A percentile compares a stretch with the other conserved stretches of the same genome.
Evolutionary conservation across 92 coral and sea anemone genomes (phyloP).

Genomic region (Phenganax stokvisi): DNA sequence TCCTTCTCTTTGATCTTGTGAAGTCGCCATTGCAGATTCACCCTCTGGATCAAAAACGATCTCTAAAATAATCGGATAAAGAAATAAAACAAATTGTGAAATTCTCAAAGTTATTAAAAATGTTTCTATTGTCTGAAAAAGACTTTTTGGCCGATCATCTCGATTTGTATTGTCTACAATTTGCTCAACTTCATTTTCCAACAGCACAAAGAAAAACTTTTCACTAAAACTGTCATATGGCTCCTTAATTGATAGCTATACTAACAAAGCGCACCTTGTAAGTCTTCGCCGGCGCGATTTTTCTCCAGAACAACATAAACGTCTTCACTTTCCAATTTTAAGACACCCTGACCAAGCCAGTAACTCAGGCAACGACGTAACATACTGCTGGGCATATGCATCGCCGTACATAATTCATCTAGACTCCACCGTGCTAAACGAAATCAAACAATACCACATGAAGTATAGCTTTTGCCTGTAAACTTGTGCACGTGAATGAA

Average conservation of each 20-base stretch:
- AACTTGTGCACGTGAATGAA: too few relatives aligned
- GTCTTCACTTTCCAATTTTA: constrained; percentile 77
- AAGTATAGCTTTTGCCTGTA: not conserved
- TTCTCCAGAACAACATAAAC: constrained; percentile 77
- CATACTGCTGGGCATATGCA: constrained; percentile 85
- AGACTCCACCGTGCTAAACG: constrained; percentile 76
- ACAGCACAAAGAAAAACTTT: too few relatives aligned
- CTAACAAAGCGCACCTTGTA: constrained; percentile 46
- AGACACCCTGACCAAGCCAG: constrained; percentile 97
- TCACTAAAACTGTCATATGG: not conserved
- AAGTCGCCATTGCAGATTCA: constrained; percentile 95
- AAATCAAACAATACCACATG: not conserved
- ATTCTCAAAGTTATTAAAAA: not conserved
- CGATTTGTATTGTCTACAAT: too few relatives aligned
- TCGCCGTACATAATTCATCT: constrained; percentile 78
- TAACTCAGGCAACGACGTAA: constrained; percentile 81
- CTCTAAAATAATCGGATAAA: constrained; percentile 39
- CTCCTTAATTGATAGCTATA: not conserved
- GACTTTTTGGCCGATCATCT: too few relatives aligned
- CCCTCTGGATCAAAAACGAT: constrained; percentile 88
- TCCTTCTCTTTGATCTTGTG: constrained; percentile 92
- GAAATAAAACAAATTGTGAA: not conserved
- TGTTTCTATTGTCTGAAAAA: too few relatives aligned
- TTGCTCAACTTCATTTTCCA: too few relatives aligned
- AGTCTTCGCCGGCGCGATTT: constrained; percentile 64